Base-by-base conservation (phyloP, 2,797 vertebrate species). In the Acrocephalus scirpaceus region DNA sequence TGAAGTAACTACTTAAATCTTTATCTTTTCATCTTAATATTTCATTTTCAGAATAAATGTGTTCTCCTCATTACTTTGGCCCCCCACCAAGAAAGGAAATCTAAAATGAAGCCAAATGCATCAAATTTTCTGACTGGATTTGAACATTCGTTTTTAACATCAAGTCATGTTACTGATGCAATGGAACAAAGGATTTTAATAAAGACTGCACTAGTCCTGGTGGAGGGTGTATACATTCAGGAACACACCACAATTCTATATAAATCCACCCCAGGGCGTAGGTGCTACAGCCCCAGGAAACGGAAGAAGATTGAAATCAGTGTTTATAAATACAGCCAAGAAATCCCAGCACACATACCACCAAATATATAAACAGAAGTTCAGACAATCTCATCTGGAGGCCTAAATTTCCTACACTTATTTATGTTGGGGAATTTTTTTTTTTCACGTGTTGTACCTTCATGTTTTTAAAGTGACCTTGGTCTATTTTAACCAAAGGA, bases 201-300 rank as follows among this genome's bases (percentile, higher is more conserved):
- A 42, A 84, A 74, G 61, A 45, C 38, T 78, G 61, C 4, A 4
- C 65, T 69, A 76, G 83, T 51, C 95, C 77, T 94, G 76, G 76
- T 13, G 15, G 70, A 80, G 61, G 54, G 61, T 7, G 29, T 56
- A 44, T 8, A 2, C 62, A 34, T 44, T 66, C 61, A 90, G 84
- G 74, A 95, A 88, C 27, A 6, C n/a, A 71, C 58, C 70, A 75
- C 66, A 64, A 77, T 34, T 57, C 84, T 78, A 85, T 58, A 79
- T 92, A 95, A 96, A 96, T 50, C 58, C 74, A 96, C 60, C 79
- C 79, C 86, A 88, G 94, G 90, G 81, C 75, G 91, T 83, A 95
- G 95, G 92, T 88, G 64, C 95, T 93, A 65, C 95, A 95, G 92
- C 65, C 91, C 65, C 94, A 95, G 85, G 95, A 97, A 95, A 95